A percentile compares a stretch with the other conserved stretches of the same genome.
Conservation (phyloP, 2,888 invertebrate species). For the Phaedon cochleariae region DNA sequence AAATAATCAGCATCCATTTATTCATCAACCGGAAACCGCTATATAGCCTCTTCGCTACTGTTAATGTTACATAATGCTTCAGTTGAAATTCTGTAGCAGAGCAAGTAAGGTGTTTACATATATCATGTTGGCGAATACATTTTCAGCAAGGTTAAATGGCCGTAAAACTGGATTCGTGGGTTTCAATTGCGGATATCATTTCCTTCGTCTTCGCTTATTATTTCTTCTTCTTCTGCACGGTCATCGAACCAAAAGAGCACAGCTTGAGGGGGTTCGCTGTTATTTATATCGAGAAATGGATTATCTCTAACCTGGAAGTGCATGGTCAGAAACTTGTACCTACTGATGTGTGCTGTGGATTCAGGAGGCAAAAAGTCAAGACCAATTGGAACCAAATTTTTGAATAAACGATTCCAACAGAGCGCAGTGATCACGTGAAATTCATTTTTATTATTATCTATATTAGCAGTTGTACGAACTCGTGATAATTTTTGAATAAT, state of each 20-base stretch:
- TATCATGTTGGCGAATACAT: constrained; percentile 7
- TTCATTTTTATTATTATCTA: too few species aligned
- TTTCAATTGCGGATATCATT: constrained; percentile 15
- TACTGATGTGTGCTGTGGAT: too few species aligned
- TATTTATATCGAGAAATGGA: constrained; percentile 32
- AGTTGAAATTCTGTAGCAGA: not conserved
- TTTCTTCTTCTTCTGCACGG: constrained; percentile 4
- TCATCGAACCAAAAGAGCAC: constrained; percentile 33
- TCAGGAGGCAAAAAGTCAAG: too few species aligned
- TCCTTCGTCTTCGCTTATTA: not conserved
- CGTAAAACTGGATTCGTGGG: constrained; percentile 23
- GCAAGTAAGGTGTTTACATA: too few species aligned
- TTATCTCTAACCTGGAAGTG: not conserved
- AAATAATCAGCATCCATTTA: not conserved
- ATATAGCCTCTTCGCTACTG: too few species aligned
- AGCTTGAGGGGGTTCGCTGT: constrained; percentile 18
- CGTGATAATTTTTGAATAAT: too few species aligned
- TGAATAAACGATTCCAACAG: too few species aligned
- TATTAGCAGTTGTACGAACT: too few species aligned
- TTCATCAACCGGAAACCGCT: not conserved
- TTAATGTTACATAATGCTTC: not conserved
- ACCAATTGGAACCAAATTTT: too few species aligned
- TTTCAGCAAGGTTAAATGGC: constrained; percentile 14
- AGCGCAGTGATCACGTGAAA: too few species aligned
- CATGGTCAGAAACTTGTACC: not conserved